Evolutionary conservation across 2,888 invertebrate species (phyloP).

Genomic region (Microplitis manilae): DNA sequence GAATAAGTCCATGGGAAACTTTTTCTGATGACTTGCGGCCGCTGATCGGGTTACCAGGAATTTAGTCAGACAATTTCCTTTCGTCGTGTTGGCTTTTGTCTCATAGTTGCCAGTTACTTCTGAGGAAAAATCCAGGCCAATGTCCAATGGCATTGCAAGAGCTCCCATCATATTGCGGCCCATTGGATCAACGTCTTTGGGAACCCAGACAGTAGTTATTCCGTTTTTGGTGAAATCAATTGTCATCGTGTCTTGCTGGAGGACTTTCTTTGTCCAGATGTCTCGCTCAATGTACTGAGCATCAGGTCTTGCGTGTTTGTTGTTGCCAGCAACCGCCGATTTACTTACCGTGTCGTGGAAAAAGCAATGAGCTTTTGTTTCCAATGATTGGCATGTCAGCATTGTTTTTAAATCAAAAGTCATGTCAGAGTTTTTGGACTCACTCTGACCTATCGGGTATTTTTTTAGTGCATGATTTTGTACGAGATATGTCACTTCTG

Average conservation of each 20-base stretch:
- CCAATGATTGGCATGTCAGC: constrained; percentile 12
- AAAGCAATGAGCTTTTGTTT: background rate
- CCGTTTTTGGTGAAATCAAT: constrained; percentile 9
- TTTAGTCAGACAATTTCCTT: background rate
- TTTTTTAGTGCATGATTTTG: constrained; percentile 11
- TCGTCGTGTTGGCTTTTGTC: background rate
- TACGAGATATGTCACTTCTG: constrained; percentile 28
- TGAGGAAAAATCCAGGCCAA: constrained; percentile 13
- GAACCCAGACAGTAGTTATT: background rate
- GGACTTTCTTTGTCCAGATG: constrained; percentile 17
- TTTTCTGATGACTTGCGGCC: background rate
- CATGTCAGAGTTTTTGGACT: background rate
- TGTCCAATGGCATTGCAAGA: background rate
- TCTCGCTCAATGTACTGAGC: background rate
- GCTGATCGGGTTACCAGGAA: constrained; percentile 12
- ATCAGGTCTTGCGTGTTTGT: background rate
- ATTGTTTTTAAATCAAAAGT: constrained; percentile 15
- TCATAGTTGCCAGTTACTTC: constrained; percentile 6
- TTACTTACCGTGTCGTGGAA: constrained; percentile 16
- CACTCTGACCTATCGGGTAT: background rate
- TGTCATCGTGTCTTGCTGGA: constrained; percentile 7
- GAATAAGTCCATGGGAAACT: background rate
- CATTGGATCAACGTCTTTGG: background rate
- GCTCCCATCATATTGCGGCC: background rate
- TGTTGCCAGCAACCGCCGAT: background rate